Percentiles rank a stretch among this genome's conserved stretches.
phyloP scores from a whole-genome alignment of 2,888 invertebrate species.

The Brachyopa scutellaris region DNA sequence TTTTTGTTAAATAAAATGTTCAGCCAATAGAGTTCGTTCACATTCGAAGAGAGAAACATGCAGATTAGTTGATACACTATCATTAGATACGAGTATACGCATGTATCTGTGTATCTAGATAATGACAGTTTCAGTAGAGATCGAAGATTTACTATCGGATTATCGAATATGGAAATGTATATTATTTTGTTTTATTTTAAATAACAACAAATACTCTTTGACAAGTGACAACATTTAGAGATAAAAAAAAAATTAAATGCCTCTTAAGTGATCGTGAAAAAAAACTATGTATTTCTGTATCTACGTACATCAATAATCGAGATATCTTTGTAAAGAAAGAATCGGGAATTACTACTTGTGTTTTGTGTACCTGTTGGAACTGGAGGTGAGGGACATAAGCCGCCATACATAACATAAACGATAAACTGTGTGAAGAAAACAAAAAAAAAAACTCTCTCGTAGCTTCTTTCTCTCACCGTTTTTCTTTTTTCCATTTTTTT shows the following conservation, averaged over 20 bases:
- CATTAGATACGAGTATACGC: too few relatives aligned
- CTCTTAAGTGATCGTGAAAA: slow-evolving; percentile 7
- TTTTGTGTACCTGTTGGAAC: background rate
- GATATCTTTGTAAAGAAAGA: background rate
- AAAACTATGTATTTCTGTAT: background rate
- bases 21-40: slow-evolving; percentile 70
- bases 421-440: too few relatives aligned
- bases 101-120: too few relatives aligned
- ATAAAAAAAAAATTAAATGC: slow-evolving; percentile 5
- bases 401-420: too few relatives aligned
- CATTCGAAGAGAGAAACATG: slow-evolving; percentile 43
- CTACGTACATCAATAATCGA: background rate
- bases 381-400: too few relatives aligned
- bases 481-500: background rate
- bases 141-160: slow-evolving; percentile 40
- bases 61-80: slow-evolving; percentile 42
- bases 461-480: too few relatives aligned
- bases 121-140: slow-evolving; percentile 28
- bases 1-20: slow-evolving; percentile 7
- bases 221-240: slow-evolving; percentile 29
- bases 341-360: slow-evolving; percentile 5
- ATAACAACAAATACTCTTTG: slow-evolving; percentile 5
- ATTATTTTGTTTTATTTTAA: too few relatives aligned
- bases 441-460: too few relatives aligned
- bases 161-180: slow-evolving; percentile 7